These are phyloP conservation scores for Oplegnathus fasciatus DNA, from an alignment of 2,113 vertebrate genomes.

Conservation along the genomic window DNA sequence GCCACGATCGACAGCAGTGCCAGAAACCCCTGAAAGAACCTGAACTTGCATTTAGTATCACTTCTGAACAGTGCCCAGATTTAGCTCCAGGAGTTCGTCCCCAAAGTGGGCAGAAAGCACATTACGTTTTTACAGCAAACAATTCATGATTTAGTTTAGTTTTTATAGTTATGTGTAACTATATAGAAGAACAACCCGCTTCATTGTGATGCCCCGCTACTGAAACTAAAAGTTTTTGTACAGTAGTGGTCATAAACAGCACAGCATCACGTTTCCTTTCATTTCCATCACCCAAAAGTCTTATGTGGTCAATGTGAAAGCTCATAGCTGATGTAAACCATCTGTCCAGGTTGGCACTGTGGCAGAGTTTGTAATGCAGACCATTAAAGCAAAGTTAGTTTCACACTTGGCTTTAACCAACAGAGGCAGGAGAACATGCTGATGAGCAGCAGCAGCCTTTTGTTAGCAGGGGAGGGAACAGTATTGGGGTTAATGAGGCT, in stretches of 20 bases:
- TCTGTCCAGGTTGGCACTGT: not conserved
- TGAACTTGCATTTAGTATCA: not conserved
- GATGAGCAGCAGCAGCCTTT: not conserved
- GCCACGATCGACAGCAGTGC: too few species aligned
- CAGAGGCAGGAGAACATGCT: not conserved
- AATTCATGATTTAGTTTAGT: too few species aligned
- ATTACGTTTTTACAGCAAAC: too few species aligned
- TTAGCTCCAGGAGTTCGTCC: not conserved
- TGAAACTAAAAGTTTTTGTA: not conserved
- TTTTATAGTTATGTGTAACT: too few species aligned
- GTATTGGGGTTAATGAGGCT: constrained; percentile 37
- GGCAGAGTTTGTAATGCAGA: not conserved
- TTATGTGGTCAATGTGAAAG: not conserved
- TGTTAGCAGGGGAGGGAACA: not conserved
- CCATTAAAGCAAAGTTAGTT: not conserved
- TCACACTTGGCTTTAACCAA: not conserved
- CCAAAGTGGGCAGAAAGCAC: not conserved
- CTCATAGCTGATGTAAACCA: not conserved
- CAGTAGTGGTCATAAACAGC: not conserved
- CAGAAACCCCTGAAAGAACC: not conserved
- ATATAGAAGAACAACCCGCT: not conserved
- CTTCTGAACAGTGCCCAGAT: not conserved
- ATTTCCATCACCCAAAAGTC: not conserved
- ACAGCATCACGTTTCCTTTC: not conserved
- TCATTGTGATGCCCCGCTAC: not conserved